Evolutionary conservation across 1,140 invertebrate species (phyloP), one percentile per base, ranked within the genome.

Genomic region (Harlomillsia oculata): DNA sequence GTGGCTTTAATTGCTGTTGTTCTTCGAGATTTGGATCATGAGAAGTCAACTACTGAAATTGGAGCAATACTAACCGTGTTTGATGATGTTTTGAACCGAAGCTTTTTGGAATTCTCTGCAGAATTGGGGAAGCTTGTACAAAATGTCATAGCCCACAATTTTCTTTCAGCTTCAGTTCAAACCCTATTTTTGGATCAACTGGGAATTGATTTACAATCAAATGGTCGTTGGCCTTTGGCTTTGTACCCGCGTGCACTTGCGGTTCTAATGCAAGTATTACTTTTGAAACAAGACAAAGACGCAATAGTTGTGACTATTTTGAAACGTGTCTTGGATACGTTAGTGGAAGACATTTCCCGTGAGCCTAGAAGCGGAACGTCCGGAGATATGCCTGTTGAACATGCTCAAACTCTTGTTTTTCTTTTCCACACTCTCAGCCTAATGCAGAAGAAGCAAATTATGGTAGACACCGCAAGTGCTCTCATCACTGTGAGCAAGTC

Each of bases 321-420:
- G 89, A 82, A 87, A 67, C 78, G 88, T 68, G 76, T 94, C 5
- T 78, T 96, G 2, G 84, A 85, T 56, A 92, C 89, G 3, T 74
- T 97, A 25, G 84, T 87, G 14, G 83, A 88, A 67, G 86, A 85
- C 67, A 84, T 92, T 21, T 28, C 18, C 1, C 18, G 44, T 14
- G 72, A 82, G 55, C 72, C 78, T 67, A 71, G 72, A 55, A 49
- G 71, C 61, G 66, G 65, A 66, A 63, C 78, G 75, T 37, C 73
- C 84, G n/a, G n/a, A n/a, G 90, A 95, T 76, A 74, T 97, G 30
- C 97, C 97, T 72, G 89, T 96, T 9, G 94, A 97, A 71, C 93
- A 97, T 73, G 84, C 90, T 0, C 92, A 97, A 69, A 74, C 97
- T 9, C 72, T 97, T 57, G 76, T 97, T 0, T 95, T 96, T 69